Evolutionary conservation across 2,888 invertebrate genomes (phyloP).

Genomic region (Drosophila kambysellisi): DNA sequence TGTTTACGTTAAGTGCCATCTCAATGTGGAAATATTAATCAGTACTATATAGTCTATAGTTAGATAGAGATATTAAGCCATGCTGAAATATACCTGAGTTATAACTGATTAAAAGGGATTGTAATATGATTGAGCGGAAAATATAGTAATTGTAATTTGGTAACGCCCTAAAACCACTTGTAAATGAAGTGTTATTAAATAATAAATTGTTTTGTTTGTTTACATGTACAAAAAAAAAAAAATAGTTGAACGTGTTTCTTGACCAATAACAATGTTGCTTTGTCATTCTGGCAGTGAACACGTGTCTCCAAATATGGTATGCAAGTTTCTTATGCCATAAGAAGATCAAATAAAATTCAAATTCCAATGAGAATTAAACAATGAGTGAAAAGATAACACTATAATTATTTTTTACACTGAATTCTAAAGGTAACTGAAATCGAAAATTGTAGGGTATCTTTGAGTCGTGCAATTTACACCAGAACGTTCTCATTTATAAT

Average conservation of each 20-base stretch:
- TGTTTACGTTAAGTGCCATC: constrained; percentile 10
- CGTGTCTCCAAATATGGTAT: constrained; percentile 16
- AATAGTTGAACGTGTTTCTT: not conserved
- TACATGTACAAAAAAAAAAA: not conserved
- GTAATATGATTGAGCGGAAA: not conserved
- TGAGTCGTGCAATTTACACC: not conserved
- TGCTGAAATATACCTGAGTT: not conserved
- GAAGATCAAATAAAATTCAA: not conserved
- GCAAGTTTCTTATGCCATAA: not conserved
- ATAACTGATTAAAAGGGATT: not conserved
- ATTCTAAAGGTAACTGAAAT: too few species aligned
- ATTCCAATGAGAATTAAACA: not conserved
- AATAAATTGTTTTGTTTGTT: not conserved
- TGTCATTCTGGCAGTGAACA: constrained; percentile 2
- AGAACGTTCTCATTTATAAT: not conserved
- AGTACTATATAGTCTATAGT: not conserved
- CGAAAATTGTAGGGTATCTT: not conserved
- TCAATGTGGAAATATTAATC: not conserved
- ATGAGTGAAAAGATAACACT: not conserved
- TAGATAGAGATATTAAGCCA: not conserved
- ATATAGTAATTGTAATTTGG: not conserved
- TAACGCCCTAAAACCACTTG: not conserved
- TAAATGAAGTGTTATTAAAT: not conserved
- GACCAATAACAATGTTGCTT: not conserved
- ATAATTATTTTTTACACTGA: not conserved